Conservation (phyloP, 2,797 vertebrate genomes). For the Eulemur mongoz region DNA sequence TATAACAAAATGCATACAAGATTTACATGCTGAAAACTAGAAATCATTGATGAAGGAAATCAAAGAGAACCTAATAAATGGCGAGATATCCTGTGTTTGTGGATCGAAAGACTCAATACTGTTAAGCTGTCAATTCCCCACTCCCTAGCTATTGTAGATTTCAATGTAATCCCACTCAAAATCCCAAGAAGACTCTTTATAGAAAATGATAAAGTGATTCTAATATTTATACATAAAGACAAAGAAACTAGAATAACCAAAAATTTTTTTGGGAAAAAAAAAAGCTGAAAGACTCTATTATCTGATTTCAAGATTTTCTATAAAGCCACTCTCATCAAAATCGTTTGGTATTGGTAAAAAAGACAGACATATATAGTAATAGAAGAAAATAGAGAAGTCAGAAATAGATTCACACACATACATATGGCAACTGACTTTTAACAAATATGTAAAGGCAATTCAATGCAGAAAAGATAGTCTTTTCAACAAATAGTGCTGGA, state of each 20-base stretch:
- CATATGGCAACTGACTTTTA: neutral
- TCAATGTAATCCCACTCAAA: neutral
- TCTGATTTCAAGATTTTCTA: neutral
- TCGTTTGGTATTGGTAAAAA: neutral
- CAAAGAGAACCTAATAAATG: neutral
- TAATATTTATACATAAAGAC: neutral
- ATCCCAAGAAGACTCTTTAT: neutral
- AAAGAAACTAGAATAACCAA: neutral
- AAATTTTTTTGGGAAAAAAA: neutral
- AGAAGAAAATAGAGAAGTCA: neutral
- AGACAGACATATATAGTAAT: neutral
- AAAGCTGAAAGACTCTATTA: neutral
- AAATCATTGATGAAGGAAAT: neutral
- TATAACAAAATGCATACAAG: neutral
- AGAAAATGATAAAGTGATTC: neutral
- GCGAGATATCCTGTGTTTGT: neutral
- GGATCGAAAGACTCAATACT: neutral
- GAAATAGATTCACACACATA: neutral
- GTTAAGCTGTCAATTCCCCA: neutral
- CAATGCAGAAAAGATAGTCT: neutral
- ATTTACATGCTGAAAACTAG: neutral
- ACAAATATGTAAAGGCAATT: neutral
- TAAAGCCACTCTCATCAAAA: neutral
- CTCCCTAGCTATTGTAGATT: neutral
- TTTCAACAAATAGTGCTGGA: neutral